Base-by-base conservation (phyloP, 2,113 vertebrate genomes). In the Corythornis cristatus region DNA sequence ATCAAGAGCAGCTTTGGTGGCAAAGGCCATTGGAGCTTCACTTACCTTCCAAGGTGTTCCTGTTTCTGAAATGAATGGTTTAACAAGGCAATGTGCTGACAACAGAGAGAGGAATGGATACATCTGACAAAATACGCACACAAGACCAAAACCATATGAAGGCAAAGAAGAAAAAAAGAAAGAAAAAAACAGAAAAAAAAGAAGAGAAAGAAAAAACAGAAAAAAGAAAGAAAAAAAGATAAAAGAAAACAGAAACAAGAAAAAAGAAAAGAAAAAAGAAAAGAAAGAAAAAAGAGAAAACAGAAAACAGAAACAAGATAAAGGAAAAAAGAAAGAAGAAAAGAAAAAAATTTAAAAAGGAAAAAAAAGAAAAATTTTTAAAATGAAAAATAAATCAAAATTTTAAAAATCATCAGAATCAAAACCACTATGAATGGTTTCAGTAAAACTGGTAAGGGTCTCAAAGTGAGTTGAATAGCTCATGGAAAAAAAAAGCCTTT, bases 11-110 rank as follows among this genome's bases (percentile, higher is more conserved):
- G 58, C 54, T 88, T 92, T 83, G 65, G 84, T 73, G 86, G 74
- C 70, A 93, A 96, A 96, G 82, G 90, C 78, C 91, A 68, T 85
- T 79, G 96, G 95, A 92, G 88, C 95, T 92, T 96, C 93, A 98
- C 98, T 98, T 98, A 98, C 98, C 98, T 98, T 97, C 86, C 78
- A 78, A 37, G 96, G 84, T 72, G 91, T 37, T 90, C 93, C 90
- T 88, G 88, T 89, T 96, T 97, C 96, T 97, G 93, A 94, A 97
- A 96, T 96, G 91, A 96, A 97, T 88, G 92, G 88, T 96, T 97
- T 92, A 96, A 95, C 77, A 94, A 35, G 96, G 62, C 94, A 96
- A 94, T 46, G 68, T 1, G 28, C 78, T 67, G 93, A 95, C 86
- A 97, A 97, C 64, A 92, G 51, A 81, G 95, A 96, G 71, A 90